phyloP scores from a whole-genome alignment of 2,797 vertebrate genomes.

The Lepus townsendii region DNA sequence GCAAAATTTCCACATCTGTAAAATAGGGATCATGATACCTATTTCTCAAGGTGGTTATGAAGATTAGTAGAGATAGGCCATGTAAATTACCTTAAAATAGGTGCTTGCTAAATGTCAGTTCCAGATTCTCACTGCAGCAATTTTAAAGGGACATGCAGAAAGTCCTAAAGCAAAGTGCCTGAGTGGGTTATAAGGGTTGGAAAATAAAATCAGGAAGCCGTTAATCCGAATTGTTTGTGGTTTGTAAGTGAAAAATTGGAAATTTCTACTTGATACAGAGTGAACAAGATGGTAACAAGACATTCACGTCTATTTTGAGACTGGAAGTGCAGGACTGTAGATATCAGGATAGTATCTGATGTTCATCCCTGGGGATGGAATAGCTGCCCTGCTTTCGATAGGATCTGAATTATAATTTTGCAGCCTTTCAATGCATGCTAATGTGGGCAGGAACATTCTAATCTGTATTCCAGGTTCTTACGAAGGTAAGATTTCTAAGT shows the following conservation, averaged over 20 bases:
- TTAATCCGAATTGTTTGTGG: background rate
- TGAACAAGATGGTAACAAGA: background rate
- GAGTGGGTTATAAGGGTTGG: background rate
- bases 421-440: background rate
- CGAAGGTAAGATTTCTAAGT: too few relatives aligned
- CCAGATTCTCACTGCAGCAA: background rate
- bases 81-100: background rate
- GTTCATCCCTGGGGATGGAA: too few relatives aligned
- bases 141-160: background rate
- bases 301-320: background rate
- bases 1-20: background rate
- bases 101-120: background rate
- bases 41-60: conserved; percentile 28
- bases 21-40: background rate
- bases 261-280: background rate
- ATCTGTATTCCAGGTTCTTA: too few relatives aligned
- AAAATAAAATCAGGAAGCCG: background rate
- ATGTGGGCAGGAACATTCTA: background rate
- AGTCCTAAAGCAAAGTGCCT: background rate
- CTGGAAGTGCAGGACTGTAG: background rate
- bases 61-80: background rate
- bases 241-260: background rate
- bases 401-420: background rate
- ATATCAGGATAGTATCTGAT: background rate
- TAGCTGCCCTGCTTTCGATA: background rate